A percentile compares a stretch with the other conserved stretches of the same genome.
Evolutionary conservation across 2,888 invertebrate genomes (phyloP).

Genomic region (Matsumyia berberina): DNA sequence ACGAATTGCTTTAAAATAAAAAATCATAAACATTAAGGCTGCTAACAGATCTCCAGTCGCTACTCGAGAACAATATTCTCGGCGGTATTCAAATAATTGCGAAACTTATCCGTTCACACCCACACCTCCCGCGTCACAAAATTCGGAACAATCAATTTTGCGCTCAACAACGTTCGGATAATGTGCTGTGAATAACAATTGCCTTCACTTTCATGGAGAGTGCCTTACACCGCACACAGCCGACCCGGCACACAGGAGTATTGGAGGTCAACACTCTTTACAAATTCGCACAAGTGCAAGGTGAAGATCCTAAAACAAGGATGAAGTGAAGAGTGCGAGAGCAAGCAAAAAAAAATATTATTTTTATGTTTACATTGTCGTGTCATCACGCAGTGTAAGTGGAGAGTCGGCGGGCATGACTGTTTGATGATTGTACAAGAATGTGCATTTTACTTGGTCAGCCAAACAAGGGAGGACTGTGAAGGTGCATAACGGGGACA

Average conservation of each 20-base stretch:
- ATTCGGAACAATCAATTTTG: constrained; percentile 75
- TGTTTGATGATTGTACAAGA: constrained; percentile 26
- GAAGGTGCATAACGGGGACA: background rate
- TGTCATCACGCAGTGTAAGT: constrained; percentile 42
- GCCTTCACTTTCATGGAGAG: constrained; percentile 74
- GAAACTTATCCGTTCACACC: constrained; percentile 52
- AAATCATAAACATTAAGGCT: constrained; percentile 14
- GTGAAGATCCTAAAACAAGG: constrained; percentile 71
- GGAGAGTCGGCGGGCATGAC: constrained; percentile 28
- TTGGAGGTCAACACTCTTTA: constrained; percentile 74
- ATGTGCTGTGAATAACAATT: constrained; percentile 70
- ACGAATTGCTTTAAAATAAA: constrained; percentile 54
- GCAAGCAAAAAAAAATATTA: constrained; percentile 37
- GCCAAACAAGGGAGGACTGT: background rate
- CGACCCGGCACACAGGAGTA: constrained; percentile 22
- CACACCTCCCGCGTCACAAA: constrained; percentile 65
- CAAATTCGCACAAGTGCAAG: constrained; percentile 72
- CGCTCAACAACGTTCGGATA: constrained; percentile 62
- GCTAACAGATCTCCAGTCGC: constrained; percentile 32
- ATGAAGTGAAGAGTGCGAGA: constrained; percentile 26
- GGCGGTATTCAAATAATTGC: constrained; percentile 51
- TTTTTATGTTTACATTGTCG: constrained; percentile 66
- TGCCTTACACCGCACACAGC: constrained; percentile 29
- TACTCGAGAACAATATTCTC: constrained; percentile 52
- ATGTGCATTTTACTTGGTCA: constrained; percentile 7